Evolutionary conservation across 2,888 invertebrate species (phyloP).

Genomic region (Parapristionchus giblindavisi): DNA sequence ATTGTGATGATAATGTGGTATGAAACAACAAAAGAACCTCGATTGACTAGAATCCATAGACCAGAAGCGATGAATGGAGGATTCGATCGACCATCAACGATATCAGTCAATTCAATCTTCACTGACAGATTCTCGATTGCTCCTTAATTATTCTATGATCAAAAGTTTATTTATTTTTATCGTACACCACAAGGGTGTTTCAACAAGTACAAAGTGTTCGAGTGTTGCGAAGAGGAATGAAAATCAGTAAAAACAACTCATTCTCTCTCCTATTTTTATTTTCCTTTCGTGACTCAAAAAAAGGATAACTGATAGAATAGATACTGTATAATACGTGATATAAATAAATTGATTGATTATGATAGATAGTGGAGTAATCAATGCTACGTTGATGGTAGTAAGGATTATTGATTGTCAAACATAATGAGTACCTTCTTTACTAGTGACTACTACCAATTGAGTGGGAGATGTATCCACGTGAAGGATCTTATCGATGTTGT

Average conservation of each 20-base stretch:
- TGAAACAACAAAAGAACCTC: slow-evolving; percentile 51
- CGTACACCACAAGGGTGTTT: no score
- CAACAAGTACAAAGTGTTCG: no score
- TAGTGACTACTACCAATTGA: slow-evolving; percentile 63
- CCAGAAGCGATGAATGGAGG: slow-evolving; percentile 62
- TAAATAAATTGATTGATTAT: no score
- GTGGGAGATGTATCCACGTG: slow-evolving; percentile 60
- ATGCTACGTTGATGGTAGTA: no score
- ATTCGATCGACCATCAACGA: slow-evolving; percentile 56
- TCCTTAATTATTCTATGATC: no score
- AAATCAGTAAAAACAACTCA: background rate
- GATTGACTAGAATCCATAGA: slow-evolving; percentile 59
- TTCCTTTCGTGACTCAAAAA: background rate
- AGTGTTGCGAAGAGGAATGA: no score
- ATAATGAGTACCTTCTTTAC: slow-evolving; percentile 60
- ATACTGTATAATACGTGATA: no score
- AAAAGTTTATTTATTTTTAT: no score
- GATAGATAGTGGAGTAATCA: no score
- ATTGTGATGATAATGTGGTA: no score
- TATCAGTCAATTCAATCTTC: slow-evolving; percentile 61
- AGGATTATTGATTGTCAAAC: no score
- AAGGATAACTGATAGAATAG: no score
- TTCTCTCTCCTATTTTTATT: background rate
- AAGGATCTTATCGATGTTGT: slow-evolving; percentile 56
- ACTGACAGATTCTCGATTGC: slow-evolving; percentile 51